phyloP scores from a whole-genome alignment of 2,888 invertebrate genomes.

The Mystacides longicornis region DNA sequence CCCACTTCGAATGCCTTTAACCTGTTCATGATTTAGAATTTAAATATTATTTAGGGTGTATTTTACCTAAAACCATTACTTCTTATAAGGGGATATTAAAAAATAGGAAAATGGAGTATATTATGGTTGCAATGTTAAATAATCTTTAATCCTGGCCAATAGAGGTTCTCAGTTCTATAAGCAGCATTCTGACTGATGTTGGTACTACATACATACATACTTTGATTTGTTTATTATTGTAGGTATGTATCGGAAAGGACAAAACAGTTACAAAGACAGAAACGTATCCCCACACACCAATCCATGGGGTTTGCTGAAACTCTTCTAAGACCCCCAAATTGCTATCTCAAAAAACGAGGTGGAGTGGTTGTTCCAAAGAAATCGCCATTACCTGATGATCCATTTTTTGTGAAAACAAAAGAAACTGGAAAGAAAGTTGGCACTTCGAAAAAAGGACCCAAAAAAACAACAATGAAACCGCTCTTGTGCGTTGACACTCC shows the following conservation, averaged over 20 bases:
- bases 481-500: slow-evolving; percentile 51
- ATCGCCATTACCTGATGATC: slow-evolving; percentile 31
- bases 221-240: slow-evolving; percentile 6
- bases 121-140: too few species aligned
- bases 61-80: too few species aligned
- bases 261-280: slow-evolving; percentile 41
- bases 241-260: slow-evolving; percentile 49
- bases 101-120: too few species aligned
- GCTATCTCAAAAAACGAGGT: slow-evolving; percentile 56
- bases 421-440: slow-evolving; percentile 55
- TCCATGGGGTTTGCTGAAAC: slow-evolving; percentile 64
- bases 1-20: too few species aligned
- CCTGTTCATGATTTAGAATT: too few species aligned
- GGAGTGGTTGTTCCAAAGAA: slow-evolving; percentile 43
- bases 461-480: neutral
- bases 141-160: too few species aligned
- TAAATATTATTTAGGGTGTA: too few species aligned
- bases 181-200: neutral
- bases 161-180: too few species aligned
- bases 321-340: slow-evolving; percentile 50
- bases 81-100: too few species aligned
- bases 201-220: neutral
- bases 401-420: slow-evolving; percentile 42
- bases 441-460: slow-evolving; percentile 43
- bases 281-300: slow-evolving; percentile 43